Conservation (phyloP, 2,797 vertebrate species). For the Hozukius guyotensis region DNA sequence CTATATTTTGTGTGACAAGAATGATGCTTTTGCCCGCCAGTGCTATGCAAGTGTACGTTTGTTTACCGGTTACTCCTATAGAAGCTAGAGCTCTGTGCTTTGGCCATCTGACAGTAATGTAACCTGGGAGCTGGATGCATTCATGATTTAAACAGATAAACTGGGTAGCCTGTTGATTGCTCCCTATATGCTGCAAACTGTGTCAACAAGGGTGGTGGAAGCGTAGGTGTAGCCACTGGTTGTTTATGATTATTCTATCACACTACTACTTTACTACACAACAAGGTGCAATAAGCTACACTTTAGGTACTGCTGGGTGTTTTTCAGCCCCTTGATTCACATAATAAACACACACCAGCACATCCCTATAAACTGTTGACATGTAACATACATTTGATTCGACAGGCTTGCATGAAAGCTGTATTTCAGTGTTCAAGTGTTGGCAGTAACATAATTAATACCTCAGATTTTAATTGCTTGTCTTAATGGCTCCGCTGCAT, state of each 20-base stretch:
- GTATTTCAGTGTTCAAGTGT: not conserved
- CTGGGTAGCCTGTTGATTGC: not conserved
- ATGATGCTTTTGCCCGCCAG: too few relatives aligned
- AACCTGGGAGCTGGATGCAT: not conserved
- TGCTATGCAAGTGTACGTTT: too few relatives aligned
- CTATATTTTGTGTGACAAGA: too few relatives aligned
- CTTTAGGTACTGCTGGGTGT: not conserved
- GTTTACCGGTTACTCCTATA: too few relatives aligned
- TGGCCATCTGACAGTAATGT: not conserved
- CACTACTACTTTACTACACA: not conserved
- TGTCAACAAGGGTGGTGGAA: not conserved
- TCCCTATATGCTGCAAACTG: not conserved
- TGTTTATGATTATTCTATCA: not conserved
- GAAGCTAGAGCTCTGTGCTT: too few relatives aligned
- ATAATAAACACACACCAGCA: not conserved
- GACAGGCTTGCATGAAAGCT: not conserved
- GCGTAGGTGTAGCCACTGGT: not conserved
- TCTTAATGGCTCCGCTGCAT: constrained; percentile 36
- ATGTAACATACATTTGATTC: not conserved
- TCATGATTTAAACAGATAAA: not conserved
- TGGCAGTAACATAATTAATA: constrained; percentile 38
- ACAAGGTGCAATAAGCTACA: not conserved
- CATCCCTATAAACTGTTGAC: not conserved
- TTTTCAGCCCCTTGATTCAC: not conserved
- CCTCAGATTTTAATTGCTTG: constrained; percentile 34